A percentile compares a stretch with the other conserved stretches of the same genome.
Evolutionary conservation across 2,113 vertebrate species (phyloP).

Genomic region (Deroptyus accipitrinus): DNA sequence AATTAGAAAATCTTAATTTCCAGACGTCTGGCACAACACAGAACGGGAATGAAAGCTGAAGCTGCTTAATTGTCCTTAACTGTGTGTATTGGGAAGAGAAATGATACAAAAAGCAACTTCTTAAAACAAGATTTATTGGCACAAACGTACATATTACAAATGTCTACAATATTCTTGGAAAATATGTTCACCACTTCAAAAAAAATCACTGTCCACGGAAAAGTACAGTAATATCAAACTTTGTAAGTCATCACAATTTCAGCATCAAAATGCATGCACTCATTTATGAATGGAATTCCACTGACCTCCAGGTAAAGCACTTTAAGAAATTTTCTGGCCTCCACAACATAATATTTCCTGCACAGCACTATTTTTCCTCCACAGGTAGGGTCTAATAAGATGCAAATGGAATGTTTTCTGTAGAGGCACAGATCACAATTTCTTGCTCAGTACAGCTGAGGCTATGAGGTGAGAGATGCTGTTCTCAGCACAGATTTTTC

Average conservation of each 20-base stretch:
- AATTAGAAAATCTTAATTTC: background rate
- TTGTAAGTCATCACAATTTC: constrained; percentile 49
- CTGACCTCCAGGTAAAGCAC: constrained; percentile 67
- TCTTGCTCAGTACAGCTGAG: background rate
- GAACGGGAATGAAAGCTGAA: background rate
- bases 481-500: background rate
- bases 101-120: background rate
- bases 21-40: background rate
- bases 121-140: constrained; percentile 72
- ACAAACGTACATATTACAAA: constrained; percentile 59
- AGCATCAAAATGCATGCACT: constrained; percentile 69
- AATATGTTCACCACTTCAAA: constrained; percentile 55
- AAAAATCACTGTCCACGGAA: constrained; percentile 49
- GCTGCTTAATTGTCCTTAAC: background rate
- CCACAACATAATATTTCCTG: background rate
- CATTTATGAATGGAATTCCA: constrained; percentile 47
- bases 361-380: background rate
- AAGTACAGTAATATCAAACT: constrained; percentile 55
- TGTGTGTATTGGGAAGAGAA: background rate
- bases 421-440: constrained; percentile 24
- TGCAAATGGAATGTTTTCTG: background rate
- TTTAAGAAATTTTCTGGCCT: constrained; percentile 41
- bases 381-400: constrained; percentile 2
- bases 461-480: background rate
- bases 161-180: constrained; percentile 38